These are phyloP conservation scores for Coluber constrictor DNA, from an alignment of 2,797 vertebrate genomes.

Conservation along the genomic window DNA sequence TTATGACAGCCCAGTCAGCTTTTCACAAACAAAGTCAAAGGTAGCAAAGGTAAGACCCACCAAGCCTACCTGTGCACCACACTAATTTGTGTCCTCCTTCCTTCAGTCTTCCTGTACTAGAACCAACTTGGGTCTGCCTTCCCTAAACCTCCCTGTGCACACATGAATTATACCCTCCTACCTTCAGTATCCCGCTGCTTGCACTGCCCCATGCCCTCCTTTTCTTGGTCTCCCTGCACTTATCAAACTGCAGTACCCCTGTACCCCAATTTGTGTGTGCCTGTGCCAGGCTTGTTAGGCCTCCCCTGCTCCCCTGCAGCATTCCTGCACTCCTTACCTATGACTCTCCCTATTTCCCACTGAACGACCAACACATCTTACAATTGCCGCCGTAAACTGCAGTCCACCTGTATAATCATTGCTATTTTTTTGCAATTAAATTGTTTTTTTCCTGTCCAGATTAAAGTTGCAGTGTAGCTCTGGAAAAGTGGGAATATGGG, in stretches of 20 bases:
- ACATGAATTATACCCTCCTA: neutral
- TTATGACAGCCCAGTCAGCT: neutral
- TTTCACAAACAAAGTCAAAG: neutral
- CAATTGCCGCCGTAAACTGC: neutral
- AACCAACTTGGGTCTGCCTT: neutral
- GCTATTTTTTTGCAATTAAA: neutral
- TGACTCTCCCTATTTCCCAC: neutral
- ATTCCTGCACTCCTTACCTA: neutral
- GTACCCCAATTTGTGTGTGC: neutral
- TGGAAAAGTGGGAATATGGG: neutral
- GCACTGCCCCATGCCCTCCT: neutral
- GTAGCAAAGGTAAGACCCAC: neutral
- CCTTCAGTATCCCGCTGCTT: neutral
- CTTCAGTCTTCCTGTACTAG: neutral
- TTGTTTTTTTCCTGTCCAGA: neutral
- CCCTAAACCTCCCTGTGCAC: neutral
- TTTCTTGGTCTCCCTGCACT: neutral
- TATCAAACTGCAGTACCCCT: neutral
- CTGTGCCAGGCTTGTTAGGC: neutral
- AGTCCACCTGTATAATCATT: neutral
- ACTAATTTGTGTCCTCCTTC: neutral
- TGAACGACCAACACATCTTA: neutral
- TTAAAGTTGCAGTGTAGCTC: neutral
- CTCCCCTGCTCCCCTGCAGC: neutral
- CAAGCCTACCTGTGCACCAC: neutral